A percentile compares a stretch with the other conserved stretches of the same genome.
Evolutionary conservation across 23 tunicate genomes (phyloP).

Genomic region (Ascidia mentula): DNA sequence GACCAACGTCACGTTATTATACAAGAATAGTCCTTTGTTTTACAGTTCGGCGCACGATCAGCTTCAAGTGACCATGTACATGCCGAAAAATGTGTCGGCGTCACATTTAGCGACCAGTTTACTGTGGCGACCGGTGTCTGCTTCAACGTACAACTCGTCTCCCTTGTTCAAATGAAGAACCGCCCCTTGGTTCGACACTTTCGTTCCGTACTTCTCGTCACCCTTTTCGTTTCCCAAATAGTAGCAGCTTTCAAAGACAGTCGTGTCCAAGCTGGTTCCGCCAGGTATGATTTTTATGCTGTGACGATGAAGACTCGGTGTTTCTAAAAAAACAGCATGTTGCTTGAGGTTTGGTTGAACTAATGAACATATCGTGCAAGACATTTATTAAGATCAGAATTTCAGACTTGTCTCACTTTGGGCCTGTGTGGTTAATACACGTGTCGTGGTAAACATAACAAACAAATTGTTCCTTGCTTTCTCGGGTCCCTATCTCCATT

Average conservation of each 20-base stretch:
- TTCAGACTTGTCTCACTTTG: too few species aligned
- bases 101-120: not conserved
- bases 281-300: not conserved
- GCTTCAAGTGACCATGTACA: not conserved
- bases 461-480: too few species aligned
- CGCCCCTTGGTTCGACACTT: not conserved
- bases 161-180: not conserved
- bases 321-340: not conserved
- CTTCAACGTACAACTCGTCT: not conserved
- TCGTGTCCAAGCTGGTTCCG: not conserved
- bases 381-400: too few species aligned
- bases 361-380: too few species aligned
- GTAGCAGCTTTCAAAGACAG: not conserved
- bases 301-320: not conserved
- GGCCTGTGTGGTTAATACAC: too few species aligned
- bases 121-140: not conserved
- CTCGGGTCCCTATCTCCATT: too few species aligned
- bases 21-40: too few species aligned
- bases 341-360: too few species aligned
- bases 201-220: not conserved
- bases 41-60: not conserved
- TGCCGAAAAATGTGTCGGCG: conserved; percentile 3
- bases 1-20: too few species aligned
- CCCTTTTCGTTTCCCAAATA: not conserved
- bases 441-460: too few species aligned